These are phyloP conservation scores for Taurulus bubalis DNA, from an alignment of 2,113 vertebrate genomes.

Conservation along the genomic window DNA sequence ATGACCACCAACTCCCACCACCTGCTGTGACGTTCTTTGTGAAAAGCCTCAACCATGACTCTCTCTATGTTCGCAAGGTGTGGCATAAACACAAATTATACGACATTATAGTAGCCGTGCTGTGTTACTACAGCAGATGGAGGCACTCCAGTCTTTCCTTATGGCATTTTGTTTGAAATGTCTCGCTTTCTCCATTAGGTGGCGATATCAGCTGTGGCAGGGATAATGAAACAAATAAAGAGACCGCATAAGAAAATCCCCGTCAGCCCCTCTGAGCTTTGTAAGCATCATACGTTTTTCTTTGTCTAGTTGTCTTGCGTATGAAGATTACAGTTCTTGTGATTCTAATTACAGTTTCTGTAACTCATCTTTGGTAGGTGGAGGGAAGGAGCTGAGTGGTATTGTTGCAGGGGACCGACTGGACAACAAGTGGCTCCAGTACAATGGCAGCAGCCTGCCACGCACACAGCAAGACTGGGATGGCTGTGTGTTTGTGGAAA, in stretches of 20 bases:
- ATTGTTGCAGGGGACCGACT: constrained; percentile 89
- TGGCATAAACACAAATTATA: background rate
- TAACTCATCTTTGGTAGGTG: constrained; percentile 76
- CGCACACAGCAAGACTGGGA: constrained; percentile 91
- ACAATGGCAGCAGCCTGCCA: constrained; percentile 89
- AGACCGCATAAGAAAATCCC: constrained; percentile 91
- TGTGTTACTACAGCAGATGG: background rate
- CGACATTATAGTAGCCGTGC: background rate
- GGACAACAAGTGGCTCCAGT: constrained; percentile 97
- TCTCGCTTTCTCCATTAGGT: constrained; percentile 84
- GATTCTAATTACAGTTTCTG: background rate
- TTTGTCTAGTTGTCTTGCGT: background rate
- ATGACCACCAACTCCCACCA: constrained; percentile 89
- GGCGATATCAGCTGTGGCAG: constrained; percentile 95
- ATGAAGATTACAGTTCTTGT: background rate
- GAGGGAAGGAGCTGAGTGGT: constrained; percentile 69
- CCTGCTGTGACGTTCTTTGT: constrained; percentile 92
- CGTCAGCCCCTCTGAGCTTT: constrained; percentile 89
- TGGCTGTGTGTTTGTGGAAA: constrained; percentile 91
- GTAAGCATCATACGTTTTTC: constrained; percentile 78
- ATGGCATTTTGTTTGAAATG: constrained; percentile 10
- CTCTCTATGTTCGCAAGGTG: constrained; percentile 96
- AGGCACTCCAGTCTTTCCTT: background rate
- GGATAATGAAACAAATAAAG: constrained; percentile 96
- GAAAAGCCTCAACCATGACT: constrained; percentile 96